Conservation (phyloP, 1,140 invertebrate genomes). For the Brachionus sp. region DNA sequence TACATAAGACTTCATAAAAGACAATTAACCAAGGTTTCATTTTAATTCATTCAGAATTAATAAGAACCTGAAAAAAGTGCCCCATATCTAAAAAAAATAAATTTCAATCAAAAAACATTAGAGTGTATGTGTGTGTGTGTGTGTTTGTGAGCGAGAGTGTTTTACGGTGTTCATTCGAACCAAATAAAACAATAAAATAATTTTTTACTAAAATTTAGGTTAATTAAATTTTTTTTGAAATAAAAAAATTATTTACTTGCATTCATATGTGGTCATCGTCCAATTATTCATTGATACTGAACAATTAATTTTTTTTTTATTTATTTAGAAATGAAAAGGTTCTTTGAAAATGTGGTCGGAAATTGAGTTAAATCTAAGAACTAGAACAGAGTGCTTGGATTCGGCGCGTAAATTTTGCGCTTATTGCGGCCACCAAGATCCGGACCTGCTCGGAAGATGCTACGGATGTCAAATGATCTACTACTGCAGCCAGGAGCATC, state of each 20-base stretch:
- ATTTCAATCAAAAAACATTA: no score
- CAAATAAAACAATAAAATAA: no score
- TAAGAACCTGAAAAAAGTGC: no score
- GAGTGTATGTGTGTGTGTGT: no score
- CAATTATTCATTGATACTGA: neutral
- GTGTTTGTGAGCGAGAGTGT: neutral
- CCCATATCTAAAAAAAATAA: no score
- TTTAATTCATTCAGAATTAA: no score
- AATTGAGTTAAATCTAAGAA: neutral
- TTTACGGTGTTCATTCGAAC: neutral
- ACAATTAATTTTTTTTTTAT: neutral
- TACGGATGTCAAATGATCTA: conserved; percentile 46
- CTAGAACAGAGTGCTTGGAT: neutral
- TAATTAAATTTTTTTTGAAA: neutral
- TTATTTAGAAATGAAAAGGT: conserved; percentile 14
- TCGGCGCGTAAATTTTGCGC: conserved; percentile 8
- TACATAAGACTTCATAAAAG: no score
- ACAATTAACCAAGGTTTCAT: no score
- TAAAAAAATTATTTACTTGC: neutral
- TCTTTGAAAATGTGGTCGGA: conserved; percentile 25
- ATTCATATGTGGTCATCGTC: neutral
- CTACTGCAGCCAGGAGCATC: conserved; percentile 45
- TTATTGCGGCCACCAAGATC: neutral
- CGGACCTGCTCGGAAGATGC: neutral
- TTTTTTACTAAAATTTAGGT: no score